Percentiles rank a stretch among this genome's conserved stretches.
Conservation (phyloP, 2,888 invertebrate species). For the Pollenia griseotomentosa region DNA sequence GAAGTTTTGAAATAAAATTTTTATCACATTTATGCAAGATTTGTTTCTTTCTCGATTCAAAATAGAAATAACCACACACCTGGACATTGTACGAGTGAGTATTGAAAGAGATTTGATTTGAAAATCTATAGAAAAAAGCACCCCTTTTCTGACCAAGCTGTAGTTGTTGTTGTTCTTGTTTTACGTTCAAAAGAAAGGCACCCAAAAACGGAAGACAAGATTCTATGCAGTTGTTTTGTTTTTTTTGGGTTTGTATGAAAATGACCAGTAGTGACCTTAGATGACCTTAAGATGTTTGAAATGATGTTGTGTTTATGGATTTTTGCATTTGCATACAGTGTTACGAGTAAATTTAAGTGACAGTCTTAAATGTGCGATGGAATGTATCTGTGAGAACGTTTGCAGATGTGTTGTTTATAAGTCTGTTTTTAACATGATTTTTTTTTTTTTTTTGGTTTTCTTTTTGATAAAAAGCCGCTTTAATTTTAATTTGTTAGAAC, state of each 20-base stretch:
- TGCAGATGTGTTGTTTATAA: constrained; percentile 79
- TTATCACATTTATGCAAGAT: constrained; percentile 67
- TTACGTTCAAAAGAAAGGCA: constrained; percentile 60
- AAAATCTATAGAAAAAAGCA: constrained; percentile 73
- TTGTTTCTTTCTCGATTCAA: constrained; percentile 30
- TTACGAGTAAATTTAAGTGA: constrained; percentile 71
- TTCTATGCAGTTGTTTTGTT: constrained; percentile 35
- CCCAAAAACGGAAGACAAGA: constrained; percentile 68
- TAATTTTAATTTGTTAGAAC: constrained; percentile 29
- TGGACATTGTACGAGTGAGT: constrained; percentile 54
- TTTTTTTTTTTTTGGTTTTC: neutral
- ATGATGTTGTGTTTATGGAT: constrained; percentile 64
- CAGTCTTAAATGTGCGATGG: constrained; percentile 63
- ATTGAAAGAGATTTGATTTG: constrained; percentile 49
- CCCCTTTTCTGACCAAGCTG: constrained; percentile 75
- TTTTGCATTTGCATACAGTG: constrained; percentile 79
- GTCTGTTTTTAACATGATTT: constrained; percentile 49
- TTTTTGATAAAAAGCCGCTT: constrained; percentile 50
- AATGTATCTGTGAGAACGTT: constrained; percentile 80
- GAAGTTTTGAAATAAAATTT: constrained; percentile 34
- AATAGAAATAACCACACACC: constrained; percentile 69
- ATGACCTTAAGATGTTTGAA: constrained; percentile 79
- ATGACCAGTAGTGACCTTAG: constrained; percentile 79
- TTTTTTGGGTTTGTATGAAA: constrained; percentile 64
- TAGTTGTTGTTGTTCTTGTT: neutral